Evolutionary conservation across 2,113 vertebrate genomes (phyloP).

Genomic region (Callospermophilus lateralis): DNA sequence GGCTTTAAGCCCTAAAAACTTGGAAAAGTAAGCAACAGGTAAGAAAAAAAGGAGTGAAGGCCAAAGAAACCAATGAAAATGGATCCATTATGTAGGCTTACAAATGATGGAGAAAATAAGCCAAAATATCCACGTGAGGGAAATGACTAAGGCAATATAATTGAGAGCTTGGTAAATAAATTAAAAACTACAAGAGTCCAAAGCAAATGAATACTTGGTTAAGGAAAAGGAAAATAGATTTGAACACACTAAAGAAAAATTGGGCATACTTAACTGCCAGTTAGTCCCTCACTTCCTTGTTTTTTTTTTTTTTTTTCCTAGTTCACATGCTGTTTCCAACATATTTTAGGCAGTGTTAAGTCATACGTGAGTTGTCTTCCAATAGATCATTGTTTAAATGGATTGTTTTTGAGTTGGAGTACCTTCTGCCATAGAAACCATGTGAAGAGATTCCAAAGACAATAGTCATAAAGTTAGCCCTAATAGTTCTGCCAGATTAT

Average conservation of each 20-base stretch:
- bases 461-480: neutral
- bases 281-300: neutral
- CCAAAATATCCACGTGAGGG: constrained; percentile 48
- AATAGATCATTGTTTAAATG: constrained; percentile 35
- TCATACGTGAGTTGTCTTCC: constrained; percentile 14
- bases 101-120: constrained; percentile 42
- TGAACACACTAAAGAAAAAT: neutral
- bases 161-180: constrained; percentile 62
- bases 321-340: constrained; percentile 38
- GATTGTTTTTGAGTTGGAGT: constrained; percentile 67
- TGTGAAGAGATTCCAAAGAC: constrained; percentile 34
- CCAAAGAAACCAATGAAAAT: constrained; percentile 46
- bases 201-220: constrained; percentile 19
- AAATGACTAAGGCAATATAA: constrained; percentile 61
- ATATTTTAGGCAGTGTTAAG: constrained; percentile 42
- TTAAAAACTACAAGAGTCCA: constrained; percentile 9
- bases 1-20: constrained; percentile 17
- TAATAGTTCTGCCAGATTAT: neutral
- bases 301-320: constrained; percentile 2
- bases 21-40: neutral
- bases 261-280: neutral
- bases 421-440: constrained; percentile 71
- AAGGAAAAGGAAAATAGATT: constrained; percentile 22
- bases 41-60: neutral
- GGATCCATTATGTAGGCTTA: neutral